Evolutionary conservation across 2,888 invertebrate genomes (phyloP).

Genomic region (Cynaeus angustus): DNA sequence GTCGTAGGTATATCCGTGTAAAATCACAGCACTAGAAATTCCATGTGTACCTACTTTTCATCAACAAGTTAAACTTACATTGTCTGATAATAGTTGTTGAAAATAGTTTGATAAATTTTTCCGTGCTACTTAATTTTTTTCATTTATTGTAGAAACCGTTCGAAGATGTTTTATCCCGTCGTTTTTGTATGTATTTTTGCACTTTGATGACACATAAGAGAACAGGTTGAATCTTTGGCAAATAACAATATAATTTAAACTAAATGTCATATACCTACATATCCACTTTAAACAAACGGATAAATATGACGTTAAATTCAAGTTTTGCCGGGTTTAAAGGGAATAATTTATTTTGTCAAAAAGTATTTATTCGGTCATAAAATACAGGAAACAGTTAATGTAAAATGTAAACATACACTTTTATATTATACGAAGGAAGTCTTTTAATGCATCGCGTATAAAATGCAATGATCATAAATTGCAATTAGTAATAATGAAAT

Average conservation of each 20-base stretch:
- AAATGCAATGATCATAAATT: constrained; percentile 7
- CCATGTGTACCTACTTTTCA: too few relatives aligned
- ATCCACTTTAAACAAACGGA: neutral
- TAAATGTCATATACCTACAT: constrained; percentile 3
- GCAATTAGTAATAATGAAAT: constrained; percentile 29
- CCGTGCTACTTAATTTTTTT: too few relatives aligned
- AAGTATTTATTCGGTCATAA: neutral
- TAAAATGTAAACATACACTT: neutral
- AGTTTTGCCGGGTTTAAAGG: neutral
- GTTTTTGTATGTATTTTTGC: neutral
- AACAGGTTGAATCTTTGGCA: constrained; percentile 7
- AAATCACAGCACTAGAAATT: too few relatives aligned
- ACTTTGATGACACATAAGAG: neutral
- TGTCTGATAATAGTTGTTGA: too few relatives aligned
- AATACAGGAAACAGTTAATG: neutral
- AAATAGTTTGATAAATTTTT: too few relatives aligned
- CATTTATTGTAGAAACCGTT: too few relatives aligned
- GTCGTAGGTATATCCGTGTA: too few relatives aligned
- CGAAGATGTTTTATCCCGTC: too few relatives aligned
- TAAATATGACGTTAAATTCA: neutral
- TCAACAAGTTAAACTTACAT: too few relatives aligned
- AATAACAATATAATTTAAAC: neutral
- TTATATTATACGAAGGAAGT: neutral
- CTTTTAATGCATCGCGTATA: constrained; percentile 5
- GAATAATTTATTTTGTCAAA: neutral